Base-by-base conservation (phyloP, 92 coral and sea anemone genomes). In the Epizoanthus illoricatus region DNA sequence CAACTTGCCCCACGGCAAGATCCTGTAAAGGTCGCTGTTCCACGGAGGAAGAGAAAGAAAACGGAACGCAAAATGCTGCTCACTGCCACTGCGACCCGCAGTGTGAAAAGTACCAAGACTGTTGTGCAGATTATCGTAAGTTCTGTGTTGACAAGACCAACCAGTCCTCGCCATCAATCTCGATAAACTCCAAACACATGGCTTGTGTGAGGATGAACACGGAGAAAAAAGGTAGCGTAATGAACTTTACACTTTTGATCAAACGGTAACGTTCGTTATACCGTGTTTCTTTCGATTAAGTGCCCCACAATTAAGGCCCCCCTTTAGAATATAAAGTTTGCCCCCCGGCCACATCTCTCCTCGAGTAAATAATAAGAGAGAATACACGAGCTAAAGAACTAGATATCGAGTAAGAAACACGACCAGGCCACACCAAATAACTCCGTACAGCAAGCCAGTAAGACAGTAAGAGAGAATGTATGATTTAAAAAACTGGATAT, bases 31-130 rank as follows among this genome's bases (percentile, higher is more conserved):
- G 84, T 39, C 75, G 86, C 36, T 85, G 89, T 21, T 79, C 73
- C 15, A 41, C 17, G 0, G 16, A 40, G 15, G 57, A 75, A 23
- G 73, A 73, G 63, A 73, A 89, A 73, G 88, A 83, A 42, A 81
- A 83, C 79, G 89, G 76, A 9, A 16, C 83, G 1, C 19, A 68
- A 16, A 73, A 56, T 56, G 45, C 24, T 1, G 76, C 79, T 23
- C 94, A 84, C 72, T 92, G 97, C 84, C 97, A 92, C 68, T 92
- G 97, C 69, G 97, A 92, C 79, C 88, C 66, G 1, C 73, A 64
- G 4, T 92, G 97, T 42, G 61, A 71, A 40, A 40, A 63, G 19
- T 91, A 86, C 67, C 66, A 80, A 55, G 97, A 92, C 80, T 92
- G 97, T 39, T 92, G 97, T 33, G 89, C 87, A 7, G 97, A 92